Evolutionary conservation across 1,140 invertebrate genomes (phyloP), one percentile per base, ranked within the genome.

Genomic region (Archegozetes longisetosus): DNA sequence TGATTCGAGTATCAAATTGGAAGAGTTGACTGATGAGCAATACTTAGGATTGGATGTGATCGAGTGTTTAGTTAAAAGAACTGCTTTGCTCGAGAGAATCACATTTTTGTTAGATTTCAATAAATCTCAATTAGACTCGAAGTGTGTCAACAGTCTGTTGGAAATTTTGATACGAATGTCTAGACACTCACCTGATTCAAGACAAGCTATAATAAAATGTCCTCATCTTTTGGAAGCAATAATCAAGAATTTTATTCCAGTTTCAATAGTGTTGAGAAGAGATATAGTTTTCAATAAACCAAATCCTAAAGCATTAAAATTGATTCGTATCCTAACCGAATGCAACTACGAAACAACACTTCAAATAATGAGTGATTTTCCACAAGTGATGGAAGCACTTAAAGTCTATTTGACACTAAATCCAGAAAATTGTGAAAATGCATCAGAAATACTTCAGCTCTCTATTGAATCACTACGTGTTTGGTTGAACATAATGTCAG

Each of bases 131-230:
- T 17, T 29, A 4, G 60, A 64, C 52, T n/a, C 25, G 29, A 23
- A 25, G 9, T 13, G 49, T 6, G 4, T 49, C 3, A 49, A 55
- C 20, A 27, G 58, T 20, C 50, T 64, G 23, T 55, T 64, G 9
- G 63, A 64, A n/a, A 63, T 64, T 17, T 50, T 64, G 23, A 64
- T 64, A 28, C 49, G 63, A 27, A 56, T 64, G 13, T 50, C 52
- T 4, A 29, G 63, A 27, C 63, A 64, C 24, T 64, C 63, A 17
- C 2, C 6, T 4, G 48, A 56, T 28, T 22, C 56, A 3, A 29
- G 48, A 1, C 27, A 62, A 14, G 17, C 12, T 25, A 53, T 64
- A 9, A 40, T 59, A 47, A 17, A 60, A 9, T 48, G 40, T 49
- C 55, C 55, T 0, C 24, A 59, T 47, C 40, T 64, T 17, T 54